Conservation (phyloP, 2,888 invertebrate species). For the Conus canariensis region DNA sequence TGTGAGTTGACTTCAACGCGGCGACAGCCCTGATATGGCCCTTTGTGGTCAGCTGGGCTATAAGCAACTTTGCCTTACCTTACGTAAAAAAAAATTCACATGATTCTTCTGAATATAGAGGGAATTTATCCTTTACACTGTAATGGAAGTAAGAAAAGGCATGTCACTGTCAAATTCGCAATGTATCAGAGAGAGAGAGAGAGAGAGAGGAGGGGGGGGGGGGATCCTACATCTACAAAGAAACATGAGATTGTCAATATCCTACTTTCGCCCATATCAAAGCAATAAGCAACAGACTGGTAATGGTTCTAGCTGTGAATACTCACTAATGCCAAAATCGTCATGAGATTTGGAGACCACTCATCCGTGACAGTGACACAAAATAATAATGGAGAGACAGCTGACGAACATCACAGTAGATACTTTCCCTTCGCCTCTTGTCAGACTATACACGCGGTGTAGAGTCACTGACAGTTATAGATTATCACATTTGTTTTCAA, state of each 20-base stretch:
- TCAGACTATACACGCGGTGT: not conserved
- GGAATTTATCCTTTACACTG: too few relatives aligned
- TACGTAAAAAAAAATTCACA: too few relatives aligned
- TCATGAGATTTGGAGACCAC: not conserved
- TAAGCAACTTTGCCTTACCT: too few relatives aligned
- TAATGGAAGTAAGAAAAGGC: too few relatives aligned
- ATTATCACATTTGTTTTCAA: not conserved
- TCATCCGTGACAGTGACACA: slow-evolving; percentile 6
- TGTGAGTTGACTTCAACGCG: too few relatives aligned
- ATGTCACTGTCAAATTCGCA: too few relatives aligned
- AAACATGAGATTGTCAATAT: not conserved
- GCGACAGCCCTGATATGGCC: too few relatives aligned
- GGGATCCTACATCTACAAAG: not conserved
- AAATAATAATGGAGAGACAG: not conserved
- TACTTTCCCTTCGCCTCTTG: not conserved
- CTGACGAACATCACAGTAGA: not conserved
- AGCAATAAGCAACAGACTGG: not conserved
- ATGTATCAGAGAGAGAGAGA: not conserved
- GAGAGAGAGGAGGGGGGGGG: not conserved
- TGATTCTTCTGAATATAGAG: too few relatives aligned
- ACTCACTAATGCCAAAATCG: not conserved
- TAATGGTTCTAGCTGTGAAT: not conserved
- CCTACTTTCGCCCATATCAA: not conserved
- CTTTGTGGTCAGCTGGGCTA: too few relatives aligned
- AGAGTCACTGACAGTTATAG: not conserved